A percentile compares a stretch with the other conserved stretches of the same genome.
phyloP scores from a whole-genome alignment of 2,113 vertebrate species.

The Ptychochromis oligacanthus region DNA sequence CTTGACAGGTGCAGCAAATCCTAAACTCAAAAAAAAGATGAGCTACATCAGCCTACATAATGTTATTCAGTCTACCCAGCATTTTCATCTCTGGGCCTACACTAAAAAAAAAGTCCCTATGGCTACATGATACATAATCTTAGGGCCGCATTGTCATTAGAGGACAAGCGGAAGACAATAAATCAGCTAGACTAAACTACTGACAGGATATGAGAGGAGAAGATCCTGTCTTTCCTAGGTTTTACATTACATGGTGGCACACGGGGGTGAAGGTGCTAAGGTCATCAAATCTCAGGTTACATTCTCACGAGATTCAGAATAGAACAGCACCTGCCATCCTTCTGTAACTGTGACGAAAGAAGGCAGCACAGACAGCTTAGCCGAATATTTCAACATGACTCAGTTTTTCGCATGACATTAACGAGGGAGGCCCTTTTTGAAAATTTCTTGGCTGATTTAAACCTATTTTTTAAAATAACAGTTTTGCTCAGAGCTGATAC shows the following conservation, averaged over 20 bases:
- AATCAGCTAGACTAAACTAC: slow-evolving; percentile 41
- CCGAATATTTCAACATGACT: background rate
- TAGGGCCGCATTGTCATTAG: background rate
- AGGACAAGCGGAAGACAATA: slow-evolving; percentile 47
- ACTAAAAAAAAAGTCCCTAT: background rate
- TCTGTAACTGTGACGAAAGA: background rate
- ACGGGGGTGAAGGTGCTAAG: slow-evolving; percentile 29
- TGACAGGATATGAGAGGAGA: slow-evolving; percentile 34
- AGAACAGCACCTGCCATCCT: slow-evolving; percentile 52
- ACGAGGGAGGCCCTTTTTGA: background rate
- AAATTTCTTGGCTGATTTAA: background rate
- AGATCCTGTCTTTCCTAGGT: slow-evolving; percentile 19
- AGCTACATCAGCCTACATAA: background rate
- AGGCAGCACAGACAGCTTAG: too few species aligned
- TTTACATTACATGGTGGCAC: slow-evolving; percentile 49
- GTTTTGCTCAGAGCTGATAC: background rate
- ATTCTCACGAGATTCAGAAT: slow-evolving; percentile 56
- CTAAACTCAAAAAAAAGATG: slow-evolving; percentile 23
- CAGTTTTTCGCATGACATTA: background rate
- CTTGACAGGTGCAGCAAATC: slow-evolving; percentile 62
- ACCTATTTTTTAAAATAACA: background rate
- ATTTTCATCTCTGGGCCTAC: background rate
- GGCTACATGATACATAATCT: background rate
- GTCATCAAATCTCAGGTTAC: slow-evolving; percentile 61
- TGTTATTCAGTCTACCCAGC: background rate